phyloP scores from a whole-genome alignment of 2,113 vertebrate genomes.

The Pogona vitticeps region DNA sequence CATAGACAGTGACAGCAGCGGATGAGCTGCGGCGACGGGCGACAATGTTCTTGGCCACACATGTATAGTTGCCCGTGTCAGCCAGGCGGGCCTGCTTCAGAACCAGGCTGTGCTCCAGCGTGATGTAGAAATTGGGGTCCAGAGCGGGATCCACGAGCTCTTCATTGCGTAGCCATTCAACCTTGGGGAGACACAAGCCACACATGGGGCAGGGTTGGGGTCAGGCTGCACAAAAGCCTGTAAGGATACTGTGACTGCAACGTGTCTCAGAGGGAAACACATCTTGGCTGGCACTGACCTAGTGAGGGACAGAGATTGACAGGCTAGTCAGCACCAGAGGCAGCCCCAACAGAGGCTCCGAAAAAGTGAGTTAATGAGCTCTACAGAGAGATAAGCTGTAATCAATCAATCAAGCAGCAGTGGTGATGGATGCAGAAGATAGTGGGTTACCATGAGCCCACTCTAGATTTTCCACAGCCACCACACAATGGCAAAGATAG shows the following conservation, averaged over 20 bases:
- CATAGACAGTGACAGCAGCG: conserved; percentile 90
- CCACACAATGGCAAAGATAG: background rate
- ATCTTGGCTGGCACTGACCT: background rate
- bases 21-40: conserved; percentile 91
- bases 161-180: conserved; percentile 96
- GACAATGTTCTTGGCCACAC: conserved; percentile 98
- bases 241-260: background rate
- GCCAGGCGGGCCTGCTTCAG: conserved; percentile 93
- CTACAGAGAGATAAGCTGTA: background rate
- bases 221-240: background rate
- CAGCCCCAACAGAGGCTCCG: background rate
- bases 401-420: background rate
- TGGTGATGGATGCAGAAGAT: background rate
- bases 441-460: background rate
- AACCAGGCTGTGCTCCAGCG: conserved; percentile 91
- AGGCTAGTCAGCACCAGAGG: background rate
- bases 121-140: conserved; percentile 93
- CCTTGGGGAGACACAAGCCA: conserved; percentile 74
- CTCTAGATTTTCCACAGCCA: background rate
- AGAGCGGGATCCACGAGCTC: conserved; percentile 88
- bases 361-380: conserved; percentile 10
- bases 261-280: background rate
- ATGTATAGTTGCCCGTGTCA: conserved; percentile 97
- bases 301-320: conserved; percentile 14
- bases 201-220: background rate